A percentile compares a stretch with the other conserved stretches of the same genome.
These are phyloP conservation scores for Propithecus coquereli DNA, from an alignment of 2,113 vertebrate genomes.

Conservation along the genomic window DNA sequence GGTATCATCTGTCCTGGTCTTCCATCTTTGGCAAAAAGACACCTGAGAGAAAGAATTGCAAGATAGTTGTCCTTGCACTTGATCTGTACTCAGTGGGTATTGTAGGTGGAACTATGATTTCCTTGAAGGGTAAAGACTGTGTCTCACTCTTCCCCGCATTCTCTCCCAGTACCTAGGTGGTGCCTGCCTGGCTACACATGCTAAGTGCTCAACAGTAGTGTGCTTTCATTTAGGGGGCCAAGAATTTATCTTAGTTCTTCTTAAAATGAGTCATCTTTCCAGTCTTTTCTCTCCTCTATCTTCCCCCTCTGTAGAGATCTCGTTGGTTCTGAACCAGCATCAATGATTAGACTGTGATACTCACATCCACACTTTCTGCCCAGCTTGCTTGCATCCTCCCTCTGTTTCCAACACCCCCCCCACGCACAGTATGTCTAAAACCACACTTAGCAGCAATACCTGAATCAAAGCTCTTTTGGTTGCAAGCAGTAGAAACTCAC, in stretches of 20 bases:
- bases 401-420: neutral
- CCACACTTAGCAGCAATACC: neutral
- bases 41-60: neutral
- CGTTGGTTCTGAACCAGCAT: neutral
- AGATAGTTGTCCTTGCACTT: neutral
- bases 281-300: neutral
- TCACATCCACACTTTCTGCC: neutral
- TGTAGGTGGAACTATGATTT: neutral
- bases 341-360: neutral
- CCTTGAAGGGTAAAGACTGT: neutral
- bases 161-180: neutral
- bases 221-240: neutral
- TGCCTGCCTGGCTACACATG: too few relatives aligned
- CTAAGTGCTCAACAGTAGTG: neutral
- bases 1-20: neutral
- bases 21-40: neutral
- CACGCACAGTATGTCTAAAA: neutral
- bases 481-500: neutral
- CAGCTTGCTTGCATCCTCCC: neutral
- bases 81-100: neutral
- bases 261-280: neutral
- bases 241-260: neutral
- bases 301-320: neutral
- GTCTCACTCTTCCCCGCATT: neutral
- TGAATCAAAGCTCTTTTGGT: neutral